These are phyloP conservation scores for Gymnorhina tibicen DNA, from an alignment of 2,113 vertebrate species.

Conservation along the genomic window DNA sequence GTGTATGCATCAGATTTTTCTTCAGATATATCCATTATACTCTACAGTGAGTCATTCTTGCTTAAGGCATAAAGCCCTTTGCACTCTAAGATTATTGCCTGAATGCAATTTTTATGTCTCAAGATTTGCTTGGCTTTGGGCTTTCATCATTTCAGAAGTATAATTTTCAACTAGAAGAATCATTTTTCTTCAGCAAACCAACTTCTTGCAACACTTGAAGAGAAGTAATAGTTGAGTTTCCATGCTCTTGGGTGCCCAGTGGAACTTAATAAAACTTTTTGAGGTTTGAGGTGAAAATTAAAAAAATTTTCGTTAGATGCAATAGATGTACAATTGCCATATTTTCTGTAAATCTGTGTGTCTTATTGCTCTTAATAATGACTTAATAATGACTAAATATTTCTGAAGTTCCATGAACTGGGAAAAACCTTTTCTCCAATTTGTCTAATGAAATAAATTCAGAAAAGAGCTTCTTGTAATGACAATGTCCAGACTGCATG, in stretches of 20 bases:
- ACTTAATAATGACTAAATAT: not conserved
- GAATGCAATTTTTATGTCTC: not conserved
- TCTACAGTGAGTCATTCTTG: not conserved
- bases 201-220: not conserved
- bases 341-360: not conserved
- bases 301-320: not conserved
- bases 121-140: not conserved
- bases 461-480: not conserved
- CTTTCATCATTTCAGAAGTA: not conserved
- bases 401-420: not conserved
- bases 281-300: not conserved
- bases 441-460: not conserved
- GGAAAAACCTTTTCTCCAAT: not conserved
- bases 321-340: not conserved
- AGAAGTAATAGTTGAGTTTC: not conserved
- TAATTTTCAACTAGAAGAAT: not conserved
- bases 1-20: not conserved
- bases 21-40: not conserved
- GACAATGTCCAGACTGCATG: not conserved
- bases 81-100: not conserved
- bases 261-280: not conserved
- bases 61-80: not conserved
- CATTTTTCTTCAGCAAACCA: not conserved
- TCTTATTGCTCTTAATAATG: not conserved
- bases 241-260: not conserved